phyloP scores from a whole-genome alignment of 2,113 vertebrate species.

The Thalassarche chlororhynchos region DNA sequence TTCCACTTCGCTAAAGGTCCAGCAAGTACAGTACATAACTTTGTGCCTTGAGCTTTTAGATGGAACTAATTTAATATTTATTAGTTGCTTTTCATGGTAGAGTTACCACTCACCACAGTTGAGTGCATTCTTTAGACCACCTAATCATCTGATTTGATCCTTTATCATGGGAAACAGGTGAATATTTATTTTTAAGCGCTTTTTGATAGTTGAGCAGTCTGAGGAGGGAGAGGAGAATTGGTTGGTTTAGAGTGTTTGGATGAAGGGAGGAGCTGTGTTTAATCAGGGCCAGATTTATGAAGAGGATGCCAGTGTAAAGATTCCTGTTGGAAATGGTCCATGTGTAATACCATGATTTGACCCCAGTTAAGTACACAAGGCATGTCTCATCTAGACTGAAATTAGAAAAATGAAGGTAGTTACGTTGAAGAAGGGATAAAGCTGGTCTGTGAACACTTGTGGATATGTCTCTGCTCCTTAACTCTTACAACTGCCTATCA shows the following conservation, averaged over 20 bases:
- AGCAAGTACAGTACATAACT: not conserved
- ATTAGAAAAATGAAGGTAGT: slow-evolving; percentile 3
- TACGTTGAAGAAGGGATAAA: not conserved
- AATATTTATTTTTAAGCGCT: not conserved
- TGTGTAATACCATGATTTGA: not conserved
- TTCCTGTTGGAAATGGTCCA: slow-evolving; percentile 17
- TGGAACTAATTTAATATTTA: slow-evolving; percentile 31
- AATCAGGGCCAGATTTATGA: not conserved
- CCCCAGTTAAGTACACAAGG: not conserved
- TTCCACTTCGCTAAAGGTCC: not conserved
- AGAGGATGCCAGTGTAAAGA: slow-evolving; percentile 26
- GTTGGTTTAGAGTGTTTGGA: not conserved
- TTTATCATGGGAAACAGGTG: not conserved
- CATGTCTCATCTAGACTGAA: slow-evolving; percentile 9
- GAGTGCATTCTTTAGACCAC: not conserved
- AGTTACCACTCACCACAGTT: not conserved
- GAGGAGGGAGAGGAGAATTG: not conserved
- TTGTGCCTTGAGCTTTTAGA: not conserved
- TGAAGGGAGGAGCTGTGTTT: slow-evolving; percentile 33
- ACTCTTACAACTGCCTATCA: not conserved
- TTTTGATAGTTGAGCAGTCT: not conserved
- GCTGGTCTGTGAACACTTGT: not conserved
- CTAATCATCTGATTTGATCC: not conserved
- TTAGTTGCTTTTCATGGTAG: not conserved
- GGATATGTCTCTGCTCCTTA: not conserved